These are phyloP conservation scores for Pseudococcus longispinus DNA, from an alignment of 2,888 invertebrate genomes.

Conservation along the genomic window DNA sequence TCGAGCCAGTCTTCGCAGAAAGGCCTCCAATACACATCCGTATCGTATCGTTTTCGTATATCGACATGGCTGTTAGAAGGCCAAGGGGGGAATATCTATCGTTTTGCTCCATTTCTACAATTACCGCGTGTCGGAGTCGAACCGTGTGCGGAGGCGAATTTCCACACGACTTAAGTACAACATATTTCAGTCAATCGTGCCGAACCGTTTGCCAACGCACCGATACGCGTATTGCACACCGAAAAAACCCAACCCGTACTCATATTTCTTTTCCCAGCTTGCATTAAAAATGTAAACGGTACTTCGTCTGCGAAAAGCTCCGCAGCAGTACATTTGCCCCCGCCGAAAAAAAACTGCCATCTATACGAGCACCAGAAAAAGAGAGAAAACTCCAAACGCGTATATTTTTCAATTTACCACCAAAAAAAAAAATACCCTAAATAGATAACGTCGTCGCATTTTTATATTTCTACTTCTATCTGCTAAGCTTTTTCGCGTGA, in stretches of 20 bases:
- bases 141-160: background rate
- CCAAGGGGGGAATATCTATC: constrained; percentile 12
- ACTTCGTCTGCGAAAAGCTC: constrained; percentile 14
- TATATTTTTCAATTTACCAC: constrained; percentile 42
- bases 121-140: background rate
- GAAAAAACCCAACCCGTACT: constrained; percentile 7
- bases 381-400: constrained; percentile 13
- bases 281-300: constrained; percentile 46
- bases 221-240: constrained; percentile 29
- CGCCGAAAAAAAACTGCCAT: constrained; percentile 22
- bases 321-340: background rate
- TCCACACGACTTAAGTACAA: constrained; percentile 37
- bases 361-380: background rate
- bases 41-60: background rate
- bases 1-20: background rate
- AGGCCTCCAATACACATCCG: background rate
- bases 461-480: constrained; percentile 29
- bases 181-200: constrained; percentile 43
- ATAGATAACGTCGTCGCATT: constrained; percentile 43
- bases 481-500: background rate
- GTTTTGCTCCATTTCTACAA: constrained; percentile 43
- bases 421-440: constrained; percentile 32
- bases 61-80: background rate
- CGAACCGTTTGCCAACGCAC: constrained; percentile 21
- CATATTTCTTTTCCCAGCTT: constrained; percentile 12